Evolutionary conservation across 1,140 invertebrate species (phyloP), one percentile per base, ranked within the genome.

Genomic region (Acromyrmex charruanus): DNA sequence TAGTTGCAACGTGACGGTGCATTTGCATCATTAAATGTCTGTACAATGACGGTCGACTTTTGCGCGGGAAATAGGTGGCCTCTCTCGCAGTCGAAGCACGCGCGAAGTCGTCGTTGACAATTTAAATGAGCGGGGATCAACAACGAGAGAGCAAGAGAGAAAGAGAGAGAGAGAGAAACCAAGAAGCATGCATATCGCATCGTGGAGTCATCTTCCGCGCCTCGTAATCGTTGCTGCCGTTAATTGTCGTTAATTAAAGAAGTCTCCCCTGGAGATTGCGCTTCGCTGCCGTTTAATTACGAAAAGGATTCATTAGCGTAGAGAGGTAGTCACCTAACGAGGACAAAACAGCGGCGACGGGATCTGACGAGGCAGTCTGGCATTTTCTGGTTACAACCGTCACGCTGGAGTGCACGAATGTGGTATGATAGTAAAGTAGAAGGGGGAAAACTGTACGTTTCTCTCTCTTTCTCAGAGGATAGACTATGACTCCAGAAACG

Each of bases 181-280:
- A 68, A 80, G 35, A 82, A 12, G 16, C 39, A 84, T 71, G 58
- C 55, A 61, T 84, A 84, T 84, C 80, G 69, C 81, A 44, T 35
- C 65, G 49, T 44, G 16, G 53, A 31, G 66, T 79, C 88, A 82
- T 91, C 68, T 77, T 84, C 63, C 69, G 39, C 77, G 75, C 80
- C 49, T 65, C 88, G 66, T 90, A 90, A 90, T 91, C 88, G 61
- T 51, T 79, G 58, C 75, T 63, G 86, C 63, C 90, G 61, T 58
- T 91, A 91, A 91, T 89, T 91, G 90, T 88, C 88, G 79, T 88
- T 91, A 91, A 91, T 91, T 91, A 91, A 84, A 89, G 85, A 82
- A 86, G 74, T 53, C 80, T 63, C 44, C 59, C n/a, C 66, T 55
- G 69, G 84, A 77, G 88, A 88, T 87, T 89, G 86, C 68, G 74